Base-by-base conservation (phyloP, 2,113 vertebrate genomes). In the Hippocampus comes region DNA sequence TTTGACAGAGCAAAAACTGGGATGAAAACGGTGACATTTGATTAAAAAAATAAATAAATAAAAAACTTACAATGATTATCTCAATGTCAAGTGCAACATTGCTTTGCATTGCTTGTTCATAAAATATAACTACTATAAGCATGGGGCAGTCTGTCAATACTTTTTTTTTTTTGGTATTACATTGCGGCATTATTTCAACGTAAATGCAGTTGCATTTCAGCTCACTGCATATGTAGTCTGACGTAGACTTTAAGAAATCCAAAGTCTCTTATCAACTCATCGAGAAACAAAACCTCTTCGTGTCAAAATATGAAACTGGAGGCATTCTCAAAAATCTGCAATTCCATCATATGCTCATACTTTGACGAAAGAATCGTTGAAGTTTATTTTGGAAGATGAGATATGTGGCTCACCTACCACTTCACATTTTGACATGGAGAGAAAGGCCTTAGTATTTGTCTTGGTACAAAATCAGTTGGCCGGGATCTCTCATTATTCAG, bases 401-500 rank as follows among this genome's bases (percentile, higher is more conserved):
- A 23, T 56, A 56, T 60, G 34, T 61, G 17, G 48, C 51, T 55
- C 7, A 55, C 20, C 20, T n/a, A 10, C 5, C 9, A n/a, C 59
- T 38, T 46, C 21, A 65, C 23, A 43, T 43, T 65, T 65, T 65
- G 63, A 43, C 63, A 25, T 21, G 15, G 41, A 18, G 60, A 38
- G 60, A 20, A 23, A 57, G 23, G 12, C 8, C 41, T 63, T 41
- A 15, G 56, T 27, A 15, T 27, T 59, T 30, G 25, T 14, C 0
- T 23, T 59, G 5, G 23, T 27, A 27, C 11, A 59, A 59, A 59
- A 59, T 27, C 23, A 14, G 15, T 63, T 42, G 12, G 61, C 9
- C 9, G 41, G 30, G 61, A 71, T 81, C 75, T 21, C 7, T 72
- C 74, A 61, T 66, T 87, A 84, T 87, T 82, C 59, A 76, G 78